Evolutionary conservation across 1,140 invertebrate species (phyloP).

Genomic region (Halictus rubicundus): DNA sequence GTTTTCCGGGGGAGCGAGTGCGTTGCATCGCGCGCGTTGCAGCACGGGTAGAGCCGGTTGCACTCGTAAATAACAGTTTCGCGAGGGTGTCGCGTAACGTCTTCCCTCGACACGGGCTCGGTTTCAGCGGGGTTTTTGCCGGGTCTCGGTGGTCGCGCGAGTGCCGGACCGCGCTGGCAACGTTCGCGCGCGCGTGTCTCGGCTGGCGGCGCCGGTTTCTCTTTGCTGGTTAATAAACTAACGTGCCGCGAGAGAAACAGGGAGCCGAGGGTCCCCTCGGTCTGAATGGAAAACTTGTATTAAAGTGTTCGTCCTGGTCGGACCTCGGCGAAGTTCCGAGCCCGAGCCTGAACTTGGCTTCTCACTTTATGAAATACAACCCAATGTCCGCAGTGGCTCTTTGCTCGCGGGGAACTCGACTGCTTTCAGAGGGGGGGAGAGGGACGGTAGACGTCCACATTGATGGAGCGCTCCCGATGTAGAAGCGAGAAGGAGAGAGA

Average conservation of each 20-base stretch:
- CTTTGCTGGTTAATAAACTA: conserved; percentile 62
- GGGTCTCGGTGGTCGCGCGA: no score
- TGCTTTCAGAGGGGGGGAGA: not conserved
- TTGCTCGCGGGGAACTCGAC: conserved; percentile 49
- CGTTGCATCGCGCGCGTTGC: not conserved
- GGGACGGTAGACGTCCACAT: not conserved
- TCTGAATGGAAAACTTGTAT: conserved; percentile 64
- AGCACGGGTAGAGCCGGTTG: conserved; percentile 20
- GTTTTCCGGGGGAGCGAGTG: no score
- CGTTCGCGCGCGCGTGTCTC: conserved; percentile 9
- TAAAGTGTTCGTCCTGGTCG: conserved; percentile 53
- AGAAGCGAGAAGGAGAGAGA: not conserved
- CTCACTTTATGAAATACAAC: conserved; percentile 67
- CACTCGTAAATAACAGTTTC: conserved; percentile 60
- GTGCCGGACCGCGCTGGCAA: not conserved
- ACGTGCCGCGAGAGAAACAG: conserved; percentile 17
- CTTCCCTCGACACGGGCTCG: conserved; percentile 54
- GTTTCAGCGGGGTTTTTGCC: conserved; percentile 54
- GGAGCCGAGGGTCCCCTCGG: not conserved
- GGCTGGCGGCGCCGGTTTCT: conserved; percentile 40
- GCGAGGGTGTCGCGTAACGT: conserved; percentile 59
- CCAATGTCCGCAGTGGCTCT: conserved; percentile 49
- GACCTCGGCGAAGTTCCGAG: conserved; percentile 42
- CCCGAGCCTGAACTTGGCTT: conserved; percentile 57
- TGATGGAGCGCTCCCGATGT: conserved; percentile 8